These are phyloP conservation scores for Tolmerus cingulatus DNA, from an alignment of 2,888 invertebrate species.

Conservation along the genomic window DNA sequence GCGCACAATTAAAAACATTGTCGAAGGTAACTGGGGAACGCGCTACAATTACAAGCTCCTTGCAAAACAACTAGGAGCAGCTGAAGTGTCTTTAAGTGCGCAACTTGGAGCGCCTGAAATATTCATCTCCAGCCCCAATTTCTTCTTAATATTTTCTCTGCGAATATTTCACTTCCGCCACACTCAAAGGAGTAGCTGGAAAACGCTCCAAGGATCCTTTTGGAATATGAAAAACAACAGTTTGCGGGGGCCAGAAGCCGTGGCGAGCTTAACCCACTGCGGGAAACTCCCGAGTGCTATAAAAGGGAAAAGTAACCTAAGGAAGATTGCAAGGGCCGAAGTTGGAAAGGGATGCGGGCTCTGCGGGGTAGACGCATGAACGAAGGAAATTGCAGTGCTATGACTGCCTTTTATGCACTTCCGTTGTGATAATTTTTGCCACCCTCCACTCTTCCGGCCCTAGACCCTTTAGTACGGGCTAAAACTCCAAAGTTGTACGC, in stretches of 20 bases:
- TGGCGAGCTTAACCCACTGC: not conserved
- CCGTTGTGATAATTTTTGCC: not conserved
- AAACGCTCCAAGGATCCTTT: not conserved
- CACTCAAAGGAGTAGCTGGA: not conserved
- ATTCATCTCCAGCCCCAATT: not conserved
- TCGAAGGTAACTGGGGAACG: not conserved
- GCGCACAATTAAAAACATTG: not conserved
- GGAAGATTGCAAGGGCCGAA: not conserved
- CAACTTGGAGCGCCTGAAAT: not conserved
- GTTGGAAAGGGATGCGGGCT: not conserved
- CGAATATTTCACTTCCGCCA: not conserved
- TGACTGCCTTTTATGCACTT: not conserved
- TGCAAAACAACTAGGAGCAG: not conserved
- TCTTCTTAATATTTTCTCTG: not conserved
- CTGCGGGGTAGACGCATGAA: not conserved
- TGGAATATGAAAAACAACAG: not conserved
- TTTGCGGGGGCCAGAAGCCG: not conserved
- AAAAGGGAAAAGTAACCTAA: not conserved
- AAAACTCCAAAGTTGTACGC: not conserved
- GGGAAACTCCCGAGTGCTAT: not conserved
- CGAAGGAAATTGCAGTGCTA: not conserved
- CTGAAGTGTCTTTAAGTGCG: not conserved
- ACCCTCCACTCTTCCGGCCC: not conserved
- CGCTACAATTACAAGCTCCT: not conserved
- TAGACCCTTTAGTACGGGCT: not conserved